Conservation (phyloP, 2,888 invertebrate species). For the Mamestra brassicae region DNA sequence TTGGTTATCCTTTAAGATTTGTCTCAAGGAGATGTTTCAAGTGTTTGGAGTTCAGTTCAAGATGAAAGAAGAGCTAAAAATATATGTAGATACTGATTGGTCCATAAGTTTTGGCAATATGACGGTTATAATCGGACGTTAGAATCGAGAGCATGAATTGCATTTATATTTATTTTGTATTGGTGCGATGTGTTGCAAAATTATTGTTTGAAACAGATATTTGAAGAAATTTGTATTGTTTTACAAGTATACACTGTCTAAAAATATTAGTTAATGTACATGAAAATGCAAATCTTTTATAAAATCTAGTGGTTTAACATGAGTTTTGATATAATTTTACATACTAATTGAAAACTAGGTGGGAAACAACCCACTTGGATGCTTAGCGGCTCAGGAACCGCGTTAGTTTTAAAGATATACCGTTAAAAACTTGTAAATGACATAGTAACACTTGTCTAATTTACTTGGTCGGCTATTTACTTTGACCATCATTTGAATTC, state of each 20-base stretch:
- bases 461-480: not conserved
- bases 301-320: conserved; percentile 26
- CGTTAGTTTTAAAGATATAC: not conserved
- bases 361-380: not conserved
- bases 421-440: conserved; percentile 1
- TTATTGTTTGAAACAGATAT: conserved; percentile 50
- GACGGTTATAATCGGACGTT: conserved; percentile 76
- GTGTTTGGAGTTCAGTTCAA: conserved; percentile 39
- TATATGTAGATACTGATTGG: conserved; percentile 67
- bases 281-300: conserved; percentile 40
- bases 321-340: not conserved
- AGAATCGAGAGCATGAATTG: conserved; percentile 75
- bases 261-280: conserved; percentile 50
- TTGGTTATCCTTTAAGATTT: conserved; percentile 6
- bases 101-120: conserved; percentile 43
- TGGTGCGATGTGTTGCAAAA: conserved; percentile 70
- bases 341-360: not conserved
- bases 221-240: conserved; percentile 60
- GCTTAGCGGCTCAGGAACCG: not conserved
- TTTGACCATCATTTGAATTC: conserved; percentile 4
- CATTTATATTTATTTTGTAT: conserved; percentile 83
- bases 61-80: conserved; percentile 20
- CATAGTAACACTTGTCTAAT: not conserved
- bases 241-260: conserved; percentile 60
- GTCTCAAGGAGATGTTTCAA: conserved; percentile 5